Evolutionary conservation across 1,140 invertebrate species (phyloP), one percentile per base, ranked within the genome.

Genomic region (Galleria mellonella): DNA sequence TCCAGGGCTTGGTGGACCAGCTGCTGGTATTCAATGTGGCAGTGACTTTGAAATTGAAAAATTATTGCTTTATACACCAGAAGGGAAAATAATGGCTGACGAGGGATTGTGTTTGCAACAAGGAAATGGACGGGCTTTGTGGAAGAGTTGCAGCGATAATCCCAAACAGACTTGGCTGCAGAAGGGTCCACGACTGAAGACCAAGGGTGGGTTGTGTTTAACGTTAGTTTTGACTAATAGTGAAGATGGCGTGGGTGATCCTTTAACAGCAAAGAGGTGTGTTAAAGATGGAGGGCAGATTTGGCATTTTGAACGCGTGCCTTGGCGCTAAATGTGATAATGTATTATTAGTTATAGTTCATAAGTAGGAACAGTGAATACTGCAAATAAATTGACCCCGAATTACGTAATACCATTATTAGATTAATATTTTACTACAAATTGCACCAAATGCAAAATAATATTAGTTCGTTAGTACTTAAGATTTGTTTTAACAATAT

Each of bases 261-360:
- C 72, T 4, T 35, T 85, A 17, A 78, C 71, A 2, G 52, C 69
- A 3, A 74, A 76, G 32, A 56, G 50, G 11, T 85, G 82, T 54
- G 28, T 64, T 0, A 58, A 61, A 15, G 61, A 64, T n/a, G 51
- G 53, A 15, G 66, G 65, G 35, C 82, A 85, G 48, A 78, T 85
- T 17, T 85, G 82, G 82, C 77, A 83, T 72, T 82, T 85, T 47
- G 77, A 83, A 62, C 64, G 82, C 39, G 78, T 85, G 71, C 82
- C 78, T 68, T 85, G 82, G 82, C 64, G 69, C 31, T 83, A 57
- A 73, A 41, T 56, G 56, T 74, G 62, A 70, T 64, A 65, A 43
- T 29, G 12, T 43, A 32, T 39, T 28, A 12, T 32, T 42, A 42
- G 35, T 23, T 23, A 6, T 23, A 23, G 17, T 23, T 2, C 10